Percentiles rank a stretch among this genome's conserved stretches.
Evolutionary conservation across 1,140 invertebrate species (phyloP).

Genomic region (Drosophila kepulauana): DNA sequence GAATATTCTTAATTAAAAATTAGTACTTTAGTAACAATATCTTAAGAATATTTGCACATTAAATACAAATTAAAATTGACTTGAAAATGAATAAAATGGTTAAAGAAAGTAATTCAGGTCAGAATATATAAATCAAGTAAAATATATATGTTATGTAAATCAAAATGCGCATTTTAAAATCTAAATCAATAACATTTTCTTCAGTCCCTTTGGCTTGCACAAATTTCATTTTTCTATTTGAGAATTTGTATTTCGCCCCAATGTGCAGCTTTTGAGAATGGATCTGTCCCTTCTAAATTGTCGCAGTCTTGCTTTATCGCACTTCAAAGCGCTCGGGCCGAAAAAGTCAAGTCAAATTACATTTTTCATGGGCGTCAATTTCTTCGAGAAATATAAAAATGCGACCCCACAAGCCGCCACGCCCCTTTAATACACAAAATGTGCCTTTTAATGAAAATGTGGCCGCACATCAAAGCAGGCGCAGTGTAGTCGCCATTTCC

Average conservation of each 20-base stretch:
- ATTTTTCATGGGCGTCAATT: constrained; percentile 30
- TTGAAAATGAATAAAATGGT: no score
- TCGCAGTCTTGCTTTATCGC: constrained; percentile 29
- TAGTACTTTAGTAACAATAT: no score
- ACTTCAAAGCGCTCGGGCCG: constrained; percentile 43
- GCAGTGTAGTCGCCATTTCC: not conserved
- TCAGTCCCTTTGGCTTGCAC: not conserved
- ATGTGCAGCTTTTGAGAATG: constrained; percentile 29
- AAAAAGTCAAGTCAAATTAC: constrained; percentile 48
- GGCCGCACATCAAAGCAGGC: constrained; percentile 42
- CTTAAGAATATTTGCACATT: no score
- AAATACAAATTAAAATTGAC: no score
- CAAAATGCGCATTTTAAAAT: no score
- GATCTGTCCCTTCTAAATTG: constrained; percentile 29
- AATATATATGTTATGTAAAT: no score
- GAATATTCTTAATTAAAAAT: no score
- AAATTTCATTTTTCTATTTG: no score
- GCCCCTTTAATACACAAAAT: constrained; percentile 14
- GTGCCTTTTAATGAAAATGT: constrained; percentile 42
- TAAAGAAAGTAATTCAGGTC: no score
- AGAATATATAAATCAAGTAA: no score
- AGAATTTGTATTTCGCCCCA: not conserved
- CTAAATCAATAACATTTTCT: no score
- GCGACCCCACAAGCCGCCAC: not conserved
- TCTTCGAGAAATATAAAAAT: constrained; percentile 15